Percentiles rank a stretch among this genome's conserved stretches.
These are phyloP conservation scores for Calephelis perditalis DNA, from an alignment of 2,888 invertebrate species.

Conservation along the genomic window DNA sequence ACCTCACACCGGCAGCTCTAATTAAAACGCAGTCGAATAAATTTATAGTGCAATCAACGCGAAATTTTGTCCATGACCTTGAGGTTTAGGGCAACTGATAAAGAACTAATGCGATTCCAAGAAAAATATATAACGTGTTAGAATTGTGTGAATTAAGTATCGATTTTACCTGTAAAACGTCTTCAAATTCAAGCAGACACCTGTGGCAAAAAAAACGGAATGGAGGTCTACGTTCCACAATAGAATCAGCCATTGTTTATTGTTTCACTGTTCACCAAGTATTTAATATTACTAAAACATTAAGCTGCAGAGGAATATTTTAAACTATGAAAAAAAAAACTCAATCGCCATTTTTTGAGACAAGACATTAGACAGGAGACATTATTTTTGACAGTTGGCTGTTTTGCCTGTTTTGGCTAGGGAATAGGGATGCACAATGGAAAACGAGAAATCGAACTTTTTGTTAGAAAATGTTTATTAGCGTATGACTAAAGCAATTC, in stretches of 20 bases:
- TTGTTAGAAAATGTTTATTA: no score
- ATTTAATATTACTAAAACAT: conserved; percentile 6
- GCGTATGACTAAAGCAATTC: no score
- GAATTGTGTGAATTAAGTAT: conserved; percentile 2
- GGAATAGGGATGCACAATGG: no score
- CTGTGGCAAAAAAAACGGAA: conserved; percentile 11
- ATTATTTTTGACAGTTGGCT: conserved; percentile 8
- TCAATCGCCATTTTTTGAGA: conserved; percentile 22
- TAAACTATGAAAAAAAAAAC: conserved; percentile 18
- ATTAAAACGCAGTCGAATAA: conserved; percentile 29
- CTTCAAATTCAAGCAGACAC: conserved; percentile 12
- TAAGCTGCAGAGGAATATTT: conserved; percentile 1
- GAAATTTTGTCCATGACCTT: conserved; percentile 25
- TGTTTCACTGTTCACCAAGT: conserved; percentile 8
- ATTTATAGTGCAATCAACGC: neutral
- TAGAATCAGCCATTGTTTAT: conserved; percentile 5
- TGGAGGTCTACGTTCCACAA: conserved; percentile 8
- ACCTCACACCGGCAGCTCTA: conserved; percentile 38
- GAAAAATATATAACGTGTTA: conserved; percentile 1
- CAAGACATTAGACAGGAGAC: conserved; percentile 12
- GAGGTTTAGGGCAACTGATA: conserved; percentile 19
- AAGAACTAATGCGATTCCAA: conserved; percentile 3
- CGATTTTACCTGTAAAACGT: conserved; percentile 13
- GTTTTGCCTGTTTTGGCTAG: neutral
- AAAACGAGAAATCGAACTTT: no score